These are phyloP conservation scores for Alosa sapidissima DNA, from an alignment of 2,797 vertebrate species.

Conservation along the genomic window DNA sequence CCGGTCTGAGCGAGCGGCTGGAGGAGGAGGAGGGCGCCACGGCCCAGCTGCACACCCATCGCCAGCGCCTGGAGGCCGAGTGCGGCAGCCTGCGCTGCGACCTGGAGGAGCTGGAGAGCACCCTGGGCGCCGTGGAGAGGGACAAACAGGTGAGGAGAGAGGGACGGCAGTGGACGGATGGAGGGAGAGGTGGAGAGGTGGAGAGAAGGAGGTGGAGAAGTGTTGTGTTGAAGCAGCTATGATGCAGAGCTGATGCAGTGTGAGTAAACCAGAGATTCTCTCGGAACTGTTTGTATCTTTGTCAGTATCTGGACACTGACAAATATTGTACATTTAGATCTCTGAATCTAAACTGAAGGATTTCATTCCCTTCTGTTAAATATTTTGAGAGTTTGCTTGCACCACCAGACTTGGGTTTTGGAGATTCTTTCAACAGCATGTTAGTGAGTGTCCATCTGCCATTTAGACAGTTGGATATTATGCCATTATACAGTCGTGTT, in stretches of 20 bases:
- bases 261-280: neutral
- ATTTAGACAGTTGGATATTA: neutral
- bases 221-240: neutral
- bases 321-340: neutral
- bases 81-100: conserved; percentile 69
- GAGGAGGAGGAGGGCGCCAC: conserved; percentile 73
- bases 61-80: conserved; percentile 70
- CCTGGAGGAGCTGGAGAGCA: conserved; percentile 72
- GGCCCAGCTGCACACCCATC: conserved; percentile 64
- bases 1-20: conserved; percentile 66
- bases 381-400: neutral
- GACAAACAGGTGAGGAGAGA: conserved; percentile 68
- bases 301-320: neutral
- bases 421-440: neutral
- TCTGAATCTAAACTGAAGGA: neutral
- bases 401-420: neutral
- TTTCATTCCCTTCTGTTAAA: neutral
- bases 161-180: too few relatives aligned
- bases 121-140: conserved; percentile 61
- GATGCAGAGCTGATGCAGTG: neutral
- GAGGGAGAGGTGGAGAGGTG: neutral
- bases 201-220: too few relatives aligned
- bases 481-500: neutral
- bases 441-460: neutral
- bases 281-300: neutral